Percentiles rank a stretch among this genome's conserved stretches.
Conservation (phyloP, 2,888 invertebrate genomes). For the Apamea monoglypha region DNA sequence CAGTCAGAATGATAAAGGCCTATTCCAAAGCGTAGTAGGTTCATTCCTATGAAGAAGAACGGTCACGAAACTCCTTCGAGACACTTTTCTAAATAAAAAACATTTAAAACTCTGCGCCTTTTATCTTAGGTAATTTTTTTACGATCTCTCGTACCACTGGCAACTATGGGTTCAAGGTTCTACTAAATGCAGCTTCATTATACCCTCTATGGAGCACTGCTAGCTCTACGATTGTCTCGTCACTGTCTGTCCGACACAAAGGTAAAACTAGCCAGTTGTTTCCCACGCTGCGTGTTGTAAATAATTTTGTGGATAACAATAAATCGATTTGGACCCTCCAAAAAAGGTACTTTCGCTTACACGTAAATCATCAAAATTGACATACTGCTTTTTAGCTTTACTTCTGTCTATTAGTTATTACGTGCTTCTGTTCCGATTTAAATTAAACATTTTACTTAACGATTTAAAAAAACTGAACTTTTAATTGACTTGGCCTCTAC, state of each 20-base stretch:
- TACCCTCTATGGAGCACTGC: neutral
- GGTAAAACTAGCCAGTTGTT: neutral
- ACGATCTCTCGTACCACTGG: too few species aligned
- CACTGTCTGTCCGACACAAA: constrained; percentile 7
- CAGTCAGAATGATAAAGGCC: neutral
- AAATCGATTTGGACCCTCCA: neutral
- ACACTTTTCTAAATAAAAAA: neutral
- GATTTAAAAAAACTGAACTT: too few species aligned
- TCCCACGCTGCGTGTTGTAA: neutral
- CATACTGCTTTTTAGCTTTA: neutral
- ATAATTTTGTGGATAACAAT: neutral
- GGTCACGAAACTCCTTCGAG: neutral
- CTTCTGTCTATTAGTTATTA: too few species aligned
- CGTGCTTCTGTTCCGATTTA: neutral
- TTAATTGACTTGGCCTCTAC: too few species aligned
- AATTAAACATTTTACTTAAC: neutral
- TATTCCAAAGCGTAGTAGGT: neutral
- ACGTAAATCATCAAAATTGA: neutral
- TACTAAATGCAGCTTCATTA: neutral
- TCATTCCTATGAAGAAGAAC: neutral
- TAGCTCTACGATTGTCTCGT: constrained; percentile 12
- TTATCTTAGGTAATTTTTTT: neutral
- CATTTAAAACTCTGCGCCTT: neutral
- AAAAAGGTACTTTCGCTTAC: too few species aligned
- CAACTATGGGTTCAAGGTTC: constrained; percentile 2